Evolutionary conservation across 2,888 invertebrate species (phyloP).

Genomic region (Nasonia oneida): DNA sequence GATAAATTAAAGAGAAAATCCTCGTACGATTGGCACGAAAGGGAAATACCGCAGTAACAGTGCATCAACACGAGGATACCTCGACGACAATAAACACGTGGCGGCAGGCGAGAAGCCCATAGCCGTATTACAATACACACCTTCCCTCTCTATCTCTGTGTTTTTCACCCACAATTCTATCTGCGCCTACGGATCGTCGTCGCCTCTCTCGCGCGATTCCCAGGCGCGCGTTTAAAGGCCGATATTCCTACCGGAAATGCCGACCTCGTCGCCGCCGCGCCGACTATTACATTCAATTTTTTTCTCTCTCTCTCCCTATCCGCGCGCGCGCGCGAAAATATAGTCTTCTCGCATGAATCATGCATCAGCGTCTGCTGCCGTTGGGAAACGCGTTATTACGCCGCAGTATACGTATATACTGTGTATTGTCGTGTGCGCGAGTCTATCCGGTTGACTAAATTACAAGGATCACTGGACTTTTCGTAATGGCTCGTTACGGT

Average conservation of each 20-base stretch:
- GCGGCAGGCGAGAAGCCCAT: neutral
- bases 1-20: neutral
- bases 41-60: neutral
- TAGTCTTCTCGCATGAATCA: constrained; percentile 45
- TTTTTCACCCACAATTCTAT: constrained; percentile 11
- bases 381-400: constrained; percentile 41
- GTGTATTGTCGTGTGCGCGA: too few species aligned
- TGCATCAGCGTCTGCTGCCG: constrained; percentile 24
- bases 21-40: neutral
- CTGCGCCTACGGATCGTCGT: constrained; percentile 36
- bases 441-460: constrained; percentile 23
- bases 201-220: constrained; percentile 26
- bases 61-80: too few species aligned
- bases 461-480: constrained; percentile 28
- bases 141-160: neutral
- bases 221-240: constrained; percentile 43
- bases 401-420: too few species aligned
- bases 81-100: constrained; percentile 6
- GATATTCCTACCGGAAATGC: constrained; percentile 58
- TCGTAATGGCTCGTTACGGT: neutral
- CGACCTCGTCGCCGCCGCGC: constrained; percentile 53
- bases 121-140: neutral
- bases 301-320: neutral
- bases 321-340: neutral
- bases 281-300: constrained; percentile 58